Evolutionary conservation across 2,888 invertebrate genomes (phyloP).

Genomic region (Desoria tigrina): DNA sequence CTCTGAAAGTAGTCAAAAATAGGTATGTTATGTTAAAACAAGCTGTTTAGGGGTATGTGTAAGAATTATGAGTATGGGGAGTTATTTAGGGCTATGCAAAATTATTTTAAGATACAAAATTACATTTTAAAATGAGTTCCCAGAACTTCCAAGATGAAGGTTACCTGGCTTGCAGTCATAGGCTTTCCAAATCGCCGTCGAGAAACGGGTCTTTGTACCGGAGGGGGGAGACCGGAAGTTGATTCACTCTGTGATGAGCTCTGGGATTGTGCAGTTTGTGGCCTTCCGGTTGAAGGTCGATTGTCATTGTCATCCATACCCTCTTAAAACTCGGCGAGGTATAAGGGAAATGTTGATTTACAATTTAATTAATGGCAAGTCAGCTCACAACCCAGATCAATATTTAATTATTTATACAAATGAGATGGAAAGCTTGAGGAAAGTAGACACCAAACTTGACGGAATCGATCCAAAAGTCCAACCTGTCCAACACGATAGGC

Average conservation of each 20-base stretch:
- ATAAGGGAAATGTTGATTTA: no score
- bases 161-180: conserved; percentile 46
- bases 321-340: no score
- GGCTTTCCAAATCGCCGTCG: conserved; percentile 48
- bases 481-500: no score
- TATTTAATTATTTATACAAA: no score
- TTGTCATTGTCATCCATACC: background rate
- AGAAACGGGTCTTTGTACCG: conserved; percentile 38
- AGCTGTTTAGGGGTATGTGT: background rate
- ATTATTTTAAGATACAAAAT: background rate
- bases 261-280: background rate
- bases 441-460: no score
- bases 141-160: background rate
- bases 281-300: background rate
- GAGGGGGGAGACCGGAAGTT: conserved; percentile 26
- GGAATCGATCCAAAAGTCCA: no score
- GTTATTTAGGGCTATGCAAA: no score
- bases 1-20: conserved; percentile 27
- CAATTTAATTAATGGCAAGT: no score
- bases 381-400: no score
- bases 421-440: no score
- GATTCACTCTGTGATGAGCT: no score
- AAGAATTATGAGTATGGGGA: no score
- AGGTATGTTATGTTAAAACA: background rate
- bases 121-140: background rate